These are phyloP conservation scores for Phaedon cochleariae DNA, from an alignment of 2,888 invertebrate species.

Conservation along the genomic window DNA sequence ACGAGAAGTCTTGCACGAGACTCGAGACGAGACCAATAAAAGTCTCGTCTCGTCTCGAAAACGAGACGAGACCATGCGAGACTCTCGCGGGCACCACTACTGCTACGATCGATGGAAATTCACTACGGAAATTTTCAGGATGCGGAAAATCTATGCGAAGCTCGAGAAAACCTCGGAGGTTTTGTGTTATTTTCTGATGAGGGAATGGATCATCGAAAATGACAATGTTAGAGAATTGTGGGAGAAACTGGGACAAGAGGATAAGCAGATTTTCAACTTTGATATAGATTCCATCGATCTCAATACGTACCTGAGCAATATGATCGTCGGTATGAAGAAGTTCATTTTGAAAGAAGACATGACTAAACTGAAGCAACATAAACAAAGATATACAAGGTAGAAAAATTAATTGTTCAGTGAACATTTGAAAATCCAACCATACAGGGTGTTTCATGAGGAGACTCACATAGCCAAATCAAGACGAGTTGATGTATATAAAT, in stretches of 20 bases:
- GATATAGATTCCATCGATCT: constrained; percentile 43
- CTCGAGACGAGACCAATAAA: too few species aligned
- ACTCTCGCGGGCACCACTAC: too few species aligned
- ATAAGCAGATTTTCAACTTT: constrained; percentile 44
- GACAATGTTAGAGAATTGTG: constrained; percentile 42
- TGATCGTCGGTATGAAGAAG: constrained; percentile 45
- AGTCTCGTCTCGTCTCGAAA: too few species aligned
- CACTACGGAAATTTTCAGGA: constrained; percentile 39
- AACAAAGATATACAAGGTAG: constrained; percentile 41
- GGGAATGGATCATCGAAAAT: constrained; percentile 48
- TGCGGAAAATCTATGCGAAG: constrained; percentile 45
- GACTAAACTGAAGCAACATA: constrained; percentile 36
- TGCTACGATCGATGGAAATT: too few species aligned
- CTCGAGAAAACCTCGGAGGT: constrained; percentile 41
- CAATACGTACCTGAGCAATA: constrained; percentile 39
- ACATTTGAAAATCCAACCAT: too few species aligned
- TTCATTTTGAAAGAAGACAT: constrained; percentile 41
- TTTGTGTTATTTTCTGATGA: constrained; percentile 42
- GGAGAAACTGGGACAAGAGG: constrained; percentile 39
- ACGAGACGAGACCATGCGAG: too few species aligned
- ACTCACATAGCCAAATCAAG: too few species aligned
- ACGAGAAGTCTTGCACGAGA: too few species aligned
- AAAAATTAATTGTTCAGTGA: too few species aligned
- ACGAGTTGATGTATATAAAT: too few species aligned
- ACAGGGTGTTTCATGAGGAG: too few species aligned